Percentiles rank a stretch among this genome's conserved stretches.
phyloP scores from a whole-genome alignment of 2,113 vertebrate genomes.

The Eublepharis macularius region DNA sequence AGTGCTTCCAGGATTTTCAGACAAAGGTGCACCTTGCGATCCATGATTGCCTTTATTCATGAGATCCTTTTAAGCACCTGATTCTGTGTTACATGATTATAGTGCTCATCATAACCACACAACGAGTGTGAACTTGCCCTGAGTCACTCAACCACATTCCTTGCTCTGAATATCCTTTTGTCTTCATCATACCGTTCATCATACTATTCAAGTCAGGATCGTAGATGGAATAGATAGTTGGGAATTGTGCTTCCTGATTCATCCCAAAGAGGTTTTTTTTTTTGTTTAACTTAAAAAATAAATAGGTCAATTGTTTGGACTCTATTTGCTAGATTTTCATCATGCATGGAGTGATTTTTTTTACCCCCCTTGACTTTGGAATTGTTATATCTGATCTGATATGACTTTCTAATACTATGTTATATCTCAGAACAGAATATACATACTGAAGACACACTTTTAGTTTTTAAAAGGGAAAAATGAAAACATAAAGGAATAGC shows the following conservation, averaged over 20 bases:
- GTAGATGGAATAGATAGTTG: constrained; percentile 40
- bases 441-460: constrained; percentile 66
- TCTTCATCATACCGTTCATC: constrained; percentile 36
- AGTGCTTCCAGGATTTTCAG: not conserved
- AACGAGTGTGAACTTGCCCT: not conserved
- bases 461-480: constrained; percentile 60
- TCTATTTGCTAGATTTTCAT: constrained; percentile 40
- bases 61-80: not conserved
- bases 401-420: constrained; percentile 65
- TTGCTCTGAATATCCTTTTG: constrained; percentile 50
- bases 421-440: constrained; percentile 64
- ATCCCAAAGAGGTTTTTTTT: constrained; percentile 41
- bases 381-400: constrained; percentile 58
- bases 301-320: constrained; percentile 45
- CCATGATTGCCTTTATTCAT: constrained; percentile 22
- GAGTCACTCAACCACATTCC: constrained; percentile 33
- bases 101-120: not conserved
- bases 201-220: constrained; percentile 44
- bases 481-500: constrained; percentile 52
- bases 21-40: not conserved
- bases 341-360: constrained; percentile 58
- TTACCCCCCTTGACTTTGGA: constrained; percentile 41
- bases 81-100: constrained; percentile 8
- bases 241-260: constrained; percentile 41
- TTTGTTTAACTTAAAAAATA: constrained; percentile 46